Percentiles rank a stretch among this genome's conserved stretches.
Evolutionary conservation across 2,888 invertebrate species (phyloP).

Genomic region (Drosophila kambysellisi): DNA sequence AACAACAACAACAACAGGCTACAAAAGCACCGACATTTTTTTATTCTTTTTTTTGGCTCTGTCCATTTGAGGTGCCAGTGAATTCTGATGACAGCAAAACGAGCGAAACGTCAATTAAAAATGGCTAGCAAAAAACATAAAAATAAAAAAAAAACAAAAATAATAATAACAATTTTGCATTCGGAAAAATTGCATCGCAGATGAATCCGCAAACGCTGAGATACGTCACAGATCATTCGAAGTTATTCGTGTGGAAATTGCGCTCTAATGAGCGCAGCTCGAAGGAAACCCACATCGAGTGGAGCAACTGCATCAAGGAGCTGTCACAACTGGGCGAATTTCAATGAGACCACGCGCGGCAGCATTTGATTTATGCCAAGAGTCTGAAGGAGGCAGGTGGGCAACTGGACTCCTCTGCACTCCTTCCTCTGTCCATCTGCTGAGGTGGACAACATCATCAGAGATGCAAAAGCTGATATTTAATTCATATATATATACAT

Average conservation of each 20-base stretch:
- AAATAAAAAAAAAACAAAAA: slow-evolving; percentile 2
- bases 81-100: slow-evolving; percentile 71
- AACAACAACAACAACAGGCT: slow-evolving; percentile 12
- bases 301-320: slow-evolving; percentile 18
- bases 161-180: slow-evolving; percentile 18
- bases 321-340: slow-evolving; percentile 50
- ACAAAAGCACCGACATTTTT: not conserved
- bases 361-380: slow-evolving; percentile 68
- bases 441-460: slow-evolving; percentile 18
- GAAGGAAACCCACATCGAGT: slow-evolving; percentile 19
- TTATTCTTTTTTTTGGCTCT: slow-evolving; percentile 23
- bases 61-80: slow-evolving; percentile 57
- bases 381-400: slow-evolving; percentile 41
- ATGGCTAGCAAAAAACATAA: slow-evolving; percentile 33
- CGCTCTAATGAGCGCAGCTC: slow-evolving; percentile 66
- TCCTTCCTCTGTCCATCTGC: not conserved
- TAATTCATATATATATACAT: not conserved
- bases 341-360: slow-evolving; percentile 74
- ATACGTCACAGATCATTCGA: slow-evolving; percentile 82
- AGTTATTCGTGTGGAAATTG: slow-evolving; percentile 79
- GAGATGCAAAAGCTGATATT: slow-evolving; percentile 36
- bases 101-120: slow-evolving; percentile 73
- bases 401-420: not conserved
- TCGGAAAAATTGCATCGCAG: slow-evolving; percentile 51
- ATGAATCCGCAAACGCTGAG: slow-evolving; percentile 55